phyloP scores from a whole-genome alignment of 2,113 vertebrate species.

The Larimichthys crocea region DNA sequence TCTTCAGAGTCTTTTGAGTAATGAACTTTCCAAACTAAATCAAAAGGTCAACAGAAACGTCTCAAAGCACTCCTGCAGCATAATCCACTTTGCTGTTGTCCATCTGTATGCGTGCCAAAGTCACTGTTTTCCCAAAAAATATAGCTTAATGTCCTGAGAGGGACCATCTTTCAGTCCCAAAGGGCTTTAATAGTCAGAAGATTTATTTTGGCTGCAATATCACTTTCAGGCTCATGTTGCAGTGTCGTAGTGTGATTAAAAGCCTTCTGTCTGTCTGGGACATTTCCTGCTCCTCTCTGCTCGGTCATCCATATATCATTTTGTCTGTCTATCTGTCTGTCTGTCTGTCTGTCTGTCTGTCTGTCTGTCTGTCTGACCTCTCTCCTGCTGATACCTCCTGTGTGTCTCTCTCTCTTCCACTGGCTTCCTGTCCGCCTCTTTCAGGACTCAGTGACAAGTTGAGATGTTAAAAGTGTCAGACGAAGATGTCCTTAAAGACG shows the following conservation, averaged over 20 bases:
- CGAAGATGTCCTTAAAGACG: slow-evolving; percentile 12
- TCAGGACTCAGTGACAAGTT: slow-evolving; percentile 21
- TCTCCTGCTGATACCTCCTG: neutral
- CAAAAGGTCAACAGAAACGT: neutral
- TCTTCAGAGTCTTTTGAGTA: no score
- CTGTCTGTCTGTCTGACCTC: neutral
- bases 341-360: neutral
- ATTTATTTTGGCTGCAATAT: neutral
- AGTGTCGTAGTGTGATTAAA: slow-evolving; percentile 14
- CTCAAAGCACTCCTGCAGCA: neutral
- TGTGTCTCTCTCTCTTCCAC: neutral
- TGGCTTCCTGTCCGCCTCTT: neutral
- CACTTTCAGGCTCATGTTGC: neutral
- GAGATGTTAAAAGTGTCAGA: slow-evolving; percentile 12
- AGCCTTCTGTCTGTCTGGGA: slow-evolving; percentile 23
- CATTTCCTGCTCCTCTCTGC: slow-evolving; percentile 19
- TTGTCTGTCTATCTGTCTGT: neutral
- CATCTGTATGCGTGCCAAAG: no score
- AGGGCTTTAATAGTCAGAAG: neutral
- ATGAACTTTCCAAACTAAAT: no score
- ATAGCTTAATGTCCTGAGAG: neutral
- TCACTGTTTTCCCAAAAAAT: neutral
- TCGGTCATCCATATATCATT: slow-evolving; percentile 21
- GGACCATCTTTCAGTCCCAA: neutral
- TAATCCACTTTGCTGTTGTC: neutral